Conservation (phyloP, 2,797 vertebrate genomes). For the Danionella dracula region DNA sequence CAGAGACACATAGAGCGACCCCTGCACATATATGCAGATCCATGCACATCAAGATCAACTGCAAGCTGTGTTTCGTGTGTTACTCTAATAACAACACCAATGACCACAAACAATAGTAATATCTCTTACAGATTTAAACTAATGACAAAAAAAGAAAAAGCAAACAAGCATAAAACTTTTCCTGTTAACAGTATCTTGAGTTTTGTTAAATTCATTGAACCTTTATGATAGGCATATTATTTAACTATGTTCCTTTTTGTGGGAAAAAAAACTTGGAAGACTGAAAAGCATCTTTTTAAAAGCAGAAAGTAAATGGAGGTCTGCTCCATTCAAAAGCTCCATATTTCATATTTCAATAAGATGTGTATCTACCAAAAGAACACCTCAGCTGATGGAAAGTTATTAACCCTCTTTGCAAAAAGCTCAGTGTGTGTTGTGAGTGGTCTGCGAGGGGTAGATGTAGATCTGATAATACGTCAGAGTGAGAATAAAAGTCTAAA, state of each 20-base stretch:
- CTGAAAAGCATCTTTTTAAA: slow-evolving; percentile 17
- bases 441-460: background rate
- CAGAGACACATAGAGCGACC: slow-evolving; percentile 13
- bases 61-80: background rate
- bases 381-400: slow-evolving; percentile 16
- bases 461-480: slow-evolving; percentile 6
- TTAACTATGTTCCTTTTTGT: background rate
- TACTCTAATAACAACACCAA: background rate
- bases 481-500: slow-evolving; percentile 25
- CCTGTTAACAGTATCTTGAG: background rate
- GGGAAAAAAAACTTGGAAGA: background rate
- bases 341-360: slow-evolving; percentile 8
- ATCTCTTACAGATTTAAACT: no score
- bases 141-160: no score
- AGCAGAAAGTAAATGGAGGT: background rate
- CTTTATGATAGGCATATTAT: background rate
- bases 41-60: background rate
- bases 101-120: background rate
- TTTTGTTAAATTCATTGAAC: background rate
- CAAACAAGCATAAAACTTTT: background rate
- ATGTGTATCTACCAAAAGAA: background rate
- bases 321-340: slow-evolving; percentile 10
- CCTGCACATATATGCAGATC: background rate
- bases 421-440: background rate
- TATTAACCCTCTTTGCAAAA: slow-evolving; percentile 26